Evolutionary conservation across 2,113 vertebrate species (phyloP).

Genomic region (Cheirogaleus medius): DNA sequence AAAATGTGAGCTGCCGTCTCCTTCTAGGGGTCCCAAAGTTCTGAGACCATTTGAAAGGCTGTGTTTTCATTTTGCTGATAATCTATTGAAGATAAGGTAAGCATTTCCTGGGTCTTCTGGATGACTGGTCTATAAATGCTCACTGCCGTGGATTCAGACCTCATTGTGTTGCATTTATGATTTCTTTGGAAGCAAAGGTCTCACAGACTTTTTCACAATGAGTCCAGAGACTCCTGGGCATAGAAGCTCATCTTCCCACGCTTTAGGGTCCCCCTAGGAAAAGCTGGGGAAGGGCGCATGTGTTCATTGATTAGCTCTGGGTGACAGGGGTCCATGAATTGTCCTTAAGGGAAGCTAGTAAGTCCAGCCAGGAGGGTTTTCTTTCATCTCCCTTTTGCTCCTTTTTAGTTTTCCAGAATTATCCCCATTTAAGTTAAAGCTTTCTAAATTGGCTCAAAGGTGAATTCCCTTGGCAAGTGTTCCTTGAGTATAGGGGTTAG

Average conservation of each 20-base stretch:
- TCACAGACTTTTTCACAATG: background rate
- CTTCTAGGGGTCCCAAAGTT: background rate
- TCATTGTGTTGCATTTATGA: background rate
- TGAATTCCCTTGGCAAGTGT: conserved; percentile 48
- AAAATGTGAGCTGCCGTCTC: background rate
- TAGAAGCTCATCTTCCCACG: background rate
- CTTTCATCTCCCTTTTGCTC: background rate
- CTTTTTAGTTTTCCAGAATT: background rate
- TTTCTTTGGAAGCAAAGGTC: background rate
- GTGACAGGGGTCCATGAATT: rapidly evolving
- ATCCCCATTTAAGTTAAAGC: background rate
- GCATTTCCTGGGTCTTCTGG: background rate
- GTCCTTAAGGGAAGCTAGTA: background rate
- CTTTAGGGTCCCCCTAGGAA: background rate
- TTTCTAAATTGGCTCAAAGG: background rate
- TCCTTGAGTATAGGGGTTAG: conserved; percentile 15
- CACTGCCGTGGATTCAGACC: background rate
- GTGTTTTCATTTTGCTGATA: background rate
- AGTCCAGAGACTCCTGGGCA: background rate
- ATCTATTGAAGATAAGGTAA: background rate
- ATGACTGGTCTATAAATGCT: too few relatives aligned
- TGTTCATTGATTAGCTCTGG: background rate
- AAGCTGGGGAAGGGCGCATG: background rate
- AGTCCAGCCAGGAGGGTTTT: background rate
- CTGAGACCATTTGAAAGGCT: background rate